These are phyloP conservation scores for Trichogramma dendrolimi DNA, from an alignment of 2,888 invertebrate species.

Conservation along the genomic window DNA sequence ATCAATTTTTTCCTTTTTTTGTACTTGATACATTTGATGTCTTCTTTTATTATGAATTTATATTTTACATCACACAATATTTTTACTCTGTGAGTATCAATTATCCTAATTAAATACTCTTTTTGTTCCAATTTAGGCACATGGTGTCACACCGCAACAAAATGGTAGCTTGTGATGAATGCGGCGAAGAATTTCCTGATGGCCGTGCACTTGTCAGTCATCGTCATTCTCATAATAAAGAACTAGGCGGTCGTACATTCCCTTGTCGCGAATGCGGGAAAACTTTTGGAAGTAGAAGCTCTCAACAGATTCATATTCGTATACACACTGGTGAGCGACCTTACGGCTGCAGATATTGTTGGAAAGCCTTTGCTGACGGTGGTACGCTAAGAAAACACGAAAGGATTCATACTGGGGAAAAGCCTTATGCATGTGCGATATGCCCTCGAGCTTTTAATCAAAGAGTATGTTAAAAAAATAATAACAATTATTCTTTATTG, in stretches of 20 bases:
- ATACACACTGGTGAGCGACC: constrained; percentile 83
- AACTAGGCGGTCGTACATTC: constrained; percentile 62
- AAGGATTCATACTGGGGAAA: constrained; percentile 80
- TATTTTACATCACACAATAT: not conserved
- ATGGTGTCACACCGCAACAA: constrained; percentile 71
- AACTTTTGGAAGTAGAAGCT: constrained; percentile 79
- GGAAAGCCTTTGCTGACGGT: constrained; percentile 86
- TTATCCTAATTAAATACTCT: not conserved
- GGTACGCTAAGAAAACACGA: constrained; percentile 82
- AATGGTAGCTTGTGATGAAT: constrained; percentile 66
- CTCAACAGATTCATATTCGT: constrained; percentile 80
- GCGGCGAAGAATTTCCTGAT: constrained; percentile 68
- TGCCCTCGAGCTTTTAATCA: constrained; percentile 85
- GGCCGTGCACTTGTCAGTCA: constrained; percentile 68
- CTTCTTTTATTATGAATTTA: not conserved
- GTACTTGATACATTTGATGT: not conserved
- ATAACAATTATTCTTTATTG: not conserved
- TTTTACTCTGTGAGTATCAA: too few species aligned
- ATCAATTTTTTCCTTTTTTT: not conserved
- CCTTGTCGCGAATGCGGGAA: constrained; percentile 82
- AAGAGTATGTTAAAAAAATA: constrained; percentile 50
- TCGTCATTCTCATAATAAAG: constrained; percentile 61
- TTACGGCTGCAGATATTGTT: constrained; percentile 79
- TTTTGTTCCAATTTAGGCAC: constrained; percentile 53
- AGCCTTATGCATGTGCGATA: constrained; percentile 82